Percentiles rank a stretch among this genome's conserved stretches.
Conservation (phyloP, 2,113 vertebrate genomes). For the Psephotus haematonotus region DNA sequence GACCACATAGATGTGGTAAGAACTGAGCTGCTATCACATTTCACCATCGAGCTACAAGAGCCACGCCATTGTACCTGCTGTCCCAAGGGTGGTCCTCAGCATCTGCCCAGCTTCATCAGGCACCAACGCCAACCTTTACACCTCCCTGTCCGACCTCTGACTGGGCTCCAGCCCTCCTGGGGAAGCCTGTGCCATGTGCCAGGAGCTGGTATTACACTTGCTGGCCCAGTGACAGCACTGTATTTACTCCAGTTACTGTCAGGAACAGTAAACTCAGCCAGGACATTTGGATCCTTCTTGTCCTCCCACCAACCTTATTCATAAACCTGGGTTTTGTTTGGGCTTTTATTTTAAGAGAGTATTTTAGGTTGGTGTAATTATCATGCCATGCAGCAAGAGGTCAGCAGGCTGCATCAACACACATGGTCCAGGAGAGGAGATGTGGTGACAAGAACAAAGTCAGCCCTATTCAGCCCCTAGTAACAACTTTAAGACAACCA, state of each 20-base stretch:
- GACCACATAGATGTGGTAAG: not conserved
- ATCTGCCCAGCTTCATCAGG: not conserved
- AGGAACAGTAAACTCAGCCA: not conserved
- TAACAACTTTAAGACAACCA: fast-evolving
- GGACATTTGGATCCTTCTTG: not conserved
- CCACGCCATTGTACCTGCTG: not conserved
- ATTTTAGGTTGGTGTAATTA: not conserved
- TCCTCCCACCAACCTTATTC: not conserved
- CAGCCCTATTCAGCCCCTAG: not conserved
- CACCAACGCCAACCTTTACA: not conserved
- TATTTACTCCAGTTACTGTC: not conserved
- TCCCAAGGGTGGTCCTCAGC: not conserved
- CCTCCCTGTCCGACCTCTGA: fast-evolving
- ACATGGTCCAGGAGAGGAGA: not conserved
- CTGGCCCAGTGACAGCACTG: not conserved
- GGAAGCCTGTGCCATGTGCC: not conserved
- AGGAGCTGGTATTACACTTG: too few species aligned
- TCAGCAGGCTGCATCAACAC: not conserved
- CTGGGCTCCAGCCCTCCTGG: not conserved
- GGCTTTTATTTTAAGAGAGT: not conserved
- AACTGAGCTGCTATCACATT: not conserved
- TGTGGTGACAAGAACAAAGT: not conserved
- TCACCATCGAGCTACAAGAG: not conserved
- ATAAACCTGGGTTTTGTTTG: not conserved
- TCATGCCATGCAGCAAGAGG: not conserved